Base-by-base conservation (phyloP, 37 sponge, comb jelly and placozoan genomes). In the Lycopodina hypogea region DNA sequence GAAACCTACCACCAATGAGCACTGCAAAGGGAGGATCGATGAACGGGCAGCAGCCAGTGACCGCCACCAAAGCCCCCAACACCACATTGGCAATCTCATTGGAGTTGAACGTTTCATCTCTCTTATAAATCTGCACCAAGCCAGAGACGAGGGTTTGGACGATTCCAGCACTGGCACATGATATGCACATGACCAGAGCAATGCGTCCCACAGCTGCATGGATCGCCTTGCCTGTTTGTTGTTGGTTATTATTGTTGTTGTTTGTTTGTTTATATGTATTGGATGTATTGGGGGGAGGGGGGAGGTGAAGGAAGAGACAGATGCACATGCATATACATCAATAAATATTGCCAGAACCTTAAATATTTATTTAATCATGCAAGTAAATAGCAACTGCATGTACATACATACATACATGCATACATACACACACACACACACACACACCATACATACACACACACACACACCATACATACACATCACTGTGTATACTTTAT, bases 11-110 rank as follows among this genome's bases (percentile, higher is more conserved):
- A 78, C 93, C 93, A 74, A 93, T 93, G 36, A 84, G 77, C 19
- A 89, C 14, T 23, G 90, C 87, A 66, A 74, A 89, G 0, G 52
- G 68, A 19, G 94, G 87, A 19, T 86, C 84, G 24, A 93, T 81
- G 65, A 89, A 93, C 9, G 90, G 84, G 66, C 94, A 93, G 65
- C 90, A 89, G 12, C 88, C 88, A 45, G 94, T 93, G 59, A 93
- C 86, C 1, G 94, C 90, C 69, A 93, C 94, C 56, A 93, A 81
- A 33, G 66, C 78, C 0, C 85, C 94, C 17, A 93, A 77, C 39
- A 93, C 79, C 14, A 77, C 87, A 60, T 93, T 93, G 75, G 94
- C 94, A 68, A 93, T 93, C 80, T 93, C 94, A 37, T 93, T 93
- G 36, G 90, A 59, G 61, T 93, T 93, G 69, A 78, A 90, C 12